phyloP scores from a whole-genome alignment of 2,113 vertebrate genomes.

The Xenopus borealis region DNA sequence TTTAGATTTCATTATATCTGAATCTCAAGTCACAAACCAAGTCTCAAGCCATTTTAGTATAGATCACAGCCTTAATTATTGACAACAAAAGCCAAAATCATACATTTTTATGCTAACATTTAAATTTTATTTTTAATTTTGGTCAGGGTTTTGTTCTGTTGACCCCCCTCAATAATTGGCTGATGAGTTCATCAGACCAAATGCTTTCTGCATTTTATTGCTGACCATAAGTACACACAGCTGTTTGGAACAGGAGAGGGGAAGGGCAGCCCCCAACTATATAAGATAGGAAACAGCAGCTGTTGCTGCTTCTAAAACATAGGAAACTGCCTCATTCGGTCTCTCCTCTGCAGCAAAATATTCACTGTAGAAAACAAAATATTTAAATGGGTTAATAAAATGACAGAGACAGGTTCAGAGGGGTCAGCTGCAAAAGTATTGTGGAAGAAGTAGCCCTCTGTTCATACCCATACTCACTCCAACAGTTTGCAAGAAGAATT shows the following conservation, averaged over 20 bases:
- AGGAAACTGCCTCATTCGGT: conserved; percentile 4
- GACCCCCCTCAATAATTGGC: background rate
- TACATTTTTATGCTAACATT: too few species aligned
- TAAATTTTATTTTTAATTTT: too few species aligned
- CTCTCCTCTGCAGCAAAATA: background rate
- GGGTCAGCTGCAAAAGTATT: background rate
- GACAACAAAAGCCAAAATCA: too few species aligned
- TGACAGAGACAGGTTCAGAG: background rate
- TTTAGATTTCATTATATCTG: too few species aligned
- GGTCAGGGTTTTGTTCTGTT: too few species aligned
- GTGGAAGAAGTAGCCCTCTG: conserved; percentile 2
- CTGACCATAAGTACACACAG: conserved; percentile 24
- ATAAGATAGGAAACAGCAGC: conserved; percentile 24
- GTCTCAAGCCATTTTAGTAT: too few species aligned
- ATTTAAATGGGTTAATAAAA: background rate
- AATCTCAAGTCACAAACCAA: too few species aligned
- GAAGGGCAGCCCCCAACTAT: background rate
- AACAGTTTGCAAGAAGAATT: background rate
- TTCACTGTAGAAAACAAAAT: conserved; percentile 11
- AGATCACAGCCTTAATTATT: too few species aligned
- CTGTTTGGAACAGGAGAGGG: conserved; percentile 3
- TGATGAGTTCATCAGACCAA: background rate
- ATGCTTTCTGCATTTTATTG: background rate
- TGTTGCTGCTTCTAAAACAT: background rate
- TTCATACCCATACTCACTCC: background rate